Conservation (phyloP, 2,113 vertebrate genomes). For the Cyanoramphus novaezelandiae region DNA sequence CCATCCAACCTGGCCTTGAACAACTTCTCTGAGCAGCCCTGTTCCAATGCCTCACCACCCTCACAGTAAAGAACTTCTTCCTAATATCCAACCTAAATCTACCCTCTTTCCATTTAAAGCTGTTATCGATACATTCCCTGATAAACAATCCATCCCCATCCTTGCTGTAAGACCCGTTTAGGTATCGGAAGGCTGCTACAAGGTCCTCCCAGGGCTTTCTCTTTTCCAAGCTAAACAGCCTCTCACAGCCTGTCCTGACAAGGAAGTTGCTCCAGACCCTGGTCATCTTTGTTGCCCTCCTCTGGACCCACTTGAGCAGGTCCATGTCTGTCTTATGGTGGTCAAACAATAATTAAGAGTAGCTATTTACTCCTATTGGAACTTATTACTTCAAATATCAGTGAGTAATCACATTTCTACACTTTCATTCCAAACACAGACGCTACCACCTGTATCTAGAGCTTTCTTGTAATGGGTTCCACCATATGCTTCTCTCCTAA, state of each 20-base stretch:
- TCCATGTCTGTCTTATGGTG: neutral
- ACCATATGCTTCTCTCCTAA: neutral
- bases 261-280: neutral
- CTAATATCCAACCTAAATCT: neutral
- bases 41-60: neutral
- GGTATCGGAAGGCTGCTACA: neutral
- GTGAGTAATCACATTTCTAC: neutral
- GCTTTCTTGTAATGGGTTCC: neutral
- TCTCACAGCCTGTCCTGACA: neutral
- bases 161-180: neutral
- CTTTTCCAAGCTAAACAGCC: neutral
- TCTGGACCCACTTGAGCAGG: neutral
- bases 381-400: neutral
- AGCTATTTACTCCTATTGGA: neutral
- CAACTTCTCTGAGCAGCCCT: neutral
- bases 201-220: neutral
- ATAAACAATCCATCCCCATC: neutral
- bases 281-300: accelerated
- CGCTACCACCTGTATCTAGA: neutral
- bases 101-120: neutral
- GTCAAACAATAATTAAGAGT: neutral
- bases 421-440: neutral
- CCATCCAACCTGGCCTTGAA: neutral
- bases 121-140: neutral
- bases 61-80: neutral